Evolutionary conservation across 2,797 vertebrate species (phyloP), one percentile per base, ranked within the genome.

Genomic region (Sus cebifrons): DNA sequence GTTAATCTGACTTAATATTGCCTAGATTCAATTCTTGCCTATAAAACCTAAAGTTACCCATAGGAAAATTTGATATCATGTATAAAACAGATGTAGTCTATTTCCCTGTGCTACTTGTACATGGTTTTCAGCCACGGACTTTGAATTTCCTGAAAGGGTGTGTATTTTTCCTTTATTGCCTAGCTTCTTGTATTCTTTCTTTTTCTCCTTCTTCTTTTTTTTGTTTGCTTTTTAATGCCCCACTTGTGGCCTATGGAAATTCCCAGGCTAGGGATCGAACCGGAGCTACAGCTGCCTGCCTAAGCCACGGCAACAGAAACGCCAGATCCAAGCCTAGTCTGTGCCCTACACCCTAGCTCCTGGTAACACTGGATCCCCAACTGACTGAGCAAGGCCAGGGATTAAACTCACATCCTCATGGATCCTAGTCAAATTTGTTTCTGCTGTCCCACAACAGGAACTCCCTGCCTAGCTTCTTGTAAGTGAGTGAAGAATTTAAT

Each of bases 401-500:
- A 10, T 49, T 49, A 49, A 49, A 49, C 44, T 49, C 44, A 49
- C 44, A 49, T 49, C 44, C 44, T 49, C 44, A 49, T 49, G 44
- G 44, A 49, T 49, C 44, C 44, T 49, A 49, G 44, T 49, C 44
- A 49, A 10, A 49, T 49, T 49, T 10, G 6, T 49, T 49, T 49
- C 44, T 10, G 44, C 44, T 49, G 44, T 10, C 44, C 44, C 9
- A 49, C 44, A 49, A 49, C 9, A 10, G 44, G 44, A 49, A 49
- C 44, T 49, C 44, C 44, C 20, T 82, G 25, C 25, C 52, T 40
- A 5, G 13, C n/a, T 91, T 95, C 12, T 29, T 83, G n/a, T 62
- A 60, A 74, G 62, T 82, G 71, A 85, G 73, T 84, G 71, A 94
- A 89, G 44, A 52, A 85, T 65, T 95, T 77, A 87, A 70, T 94